Conservation (phyloP, 1,140 invertebrate genomes). For the Rhagoletis zephyria region DNA sequence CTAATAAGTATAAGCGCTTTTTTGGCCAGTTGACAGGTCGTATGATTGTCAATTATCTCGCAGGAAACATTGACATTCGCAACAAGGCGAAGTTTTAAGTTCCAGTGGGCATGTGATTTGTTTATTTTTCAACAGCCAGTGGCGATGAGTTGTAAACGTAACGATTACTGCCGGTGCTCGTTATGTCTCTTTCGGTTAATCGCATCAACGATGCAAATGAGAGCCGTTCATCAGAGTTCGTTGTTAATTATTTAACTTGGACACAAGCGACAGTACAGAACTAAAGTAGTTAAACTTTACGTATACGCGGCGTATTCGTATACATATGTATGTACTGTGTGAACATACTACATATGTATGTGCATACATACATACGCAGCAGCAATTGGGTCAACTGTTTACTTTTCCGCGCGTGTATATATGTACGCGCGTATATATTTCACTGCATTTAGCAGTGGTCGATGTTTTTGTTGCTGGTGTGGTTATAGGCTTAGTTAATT, state of each 20-base stretch:
- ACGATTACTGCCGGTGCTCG: neutral
- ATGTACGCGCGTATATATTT: neutral
- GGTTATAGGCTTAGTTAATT: neutral
- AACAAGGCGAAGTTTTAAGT: too few species aligned
- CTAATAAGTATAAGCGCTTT: too few species aligned
- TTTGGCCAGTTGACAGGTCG: too few species aligned
- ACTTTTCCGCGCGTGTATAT: neutral
- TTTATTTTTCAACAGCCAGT: neutral
- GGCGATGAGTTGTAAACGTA: neutral
- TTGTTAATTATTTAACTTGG: slow-evolving; percentile 33
- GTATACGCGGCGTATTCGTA: too few species aligned
- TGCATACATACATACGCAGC: neutral
- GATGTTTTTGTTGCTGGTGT: neutral
- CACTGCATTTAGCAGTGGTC: neutral
- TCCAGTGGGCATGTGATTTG: neutral
- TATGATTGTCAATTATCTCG: too few species aligned
- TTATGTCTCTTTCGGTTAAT: neutral
- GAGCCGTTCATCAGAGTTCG: slow-evolving; percentile 33
- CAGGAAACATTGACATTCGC: too few species aligned
- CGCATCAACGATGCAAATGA: slow-evolving; percentile 36
- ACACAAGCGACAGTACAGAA: neutral
- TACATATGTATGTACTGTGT: too few species aligned
- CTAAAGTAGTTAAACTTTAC: neutral
- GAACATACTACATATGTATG: too few species aligned
- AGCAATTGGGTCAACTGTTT: slow-evolving; percentile 21